These are phyloP conservation scores for Mionectes olivaceus DNA, from an alignment of 2,797 vertebrate genomes.

Conservation along the genomic window DNA sequence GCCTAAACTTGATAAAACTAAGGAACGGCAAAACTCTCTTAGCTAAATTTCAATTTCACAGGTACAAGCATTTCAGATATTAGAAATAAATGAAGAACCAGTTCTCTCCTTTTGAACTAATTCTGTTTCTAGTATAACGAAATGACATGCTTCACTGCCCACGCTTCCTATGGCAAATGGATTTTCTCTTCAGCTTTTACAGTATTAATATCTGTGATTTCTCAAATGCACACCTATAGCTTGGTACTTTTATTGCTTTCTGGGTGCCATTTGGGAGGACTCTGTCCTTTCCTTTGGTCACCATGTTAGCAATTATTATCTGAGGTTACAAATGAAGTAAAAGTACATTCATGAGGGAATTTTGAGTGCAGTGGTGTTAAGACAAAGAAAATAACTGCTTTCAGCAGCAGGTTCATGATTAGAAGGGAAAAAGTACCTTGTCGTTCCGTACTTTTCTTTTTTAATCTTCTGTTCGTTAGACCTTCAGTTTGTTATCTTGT, in stretches of 20 bases:
- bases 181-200: slow-evolving; percentile 20
- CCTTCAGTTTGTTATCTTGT: background rate
- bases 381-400: background rate
- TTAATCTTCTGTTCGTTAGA: background rate
- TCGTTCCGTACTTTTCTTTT: background rate
- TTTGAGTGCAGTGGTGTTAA: background rate
- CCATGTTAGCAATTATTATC: background rate
- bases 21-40: background rate
- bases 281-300: background rate
- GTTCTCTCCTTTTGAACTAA: slow-evolving; percentile 16
- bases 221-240: background rate
- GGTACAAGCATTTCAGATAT: slow-evolving; percentile 15
- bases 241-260: background rate
- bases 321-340: background rate
- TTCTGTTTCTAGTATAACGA: background rate
- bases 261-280: background rate
- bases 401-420: background rate
- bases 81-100: background rate
- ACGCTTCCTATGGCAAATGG: background rate
- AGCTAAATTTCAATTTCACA: slow-evolving; percentile 32
- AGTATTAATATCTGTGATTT: background rate
- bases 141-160: background rate
- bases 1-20: background rate
- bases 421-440: background rate
- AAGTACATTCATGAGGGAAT: background rate